Percentiles rank a stretch among this genome's conserved stretches.
Conservation (phyloP, 2,113 vertebrate species). For the Chitala chitala region DNA sequence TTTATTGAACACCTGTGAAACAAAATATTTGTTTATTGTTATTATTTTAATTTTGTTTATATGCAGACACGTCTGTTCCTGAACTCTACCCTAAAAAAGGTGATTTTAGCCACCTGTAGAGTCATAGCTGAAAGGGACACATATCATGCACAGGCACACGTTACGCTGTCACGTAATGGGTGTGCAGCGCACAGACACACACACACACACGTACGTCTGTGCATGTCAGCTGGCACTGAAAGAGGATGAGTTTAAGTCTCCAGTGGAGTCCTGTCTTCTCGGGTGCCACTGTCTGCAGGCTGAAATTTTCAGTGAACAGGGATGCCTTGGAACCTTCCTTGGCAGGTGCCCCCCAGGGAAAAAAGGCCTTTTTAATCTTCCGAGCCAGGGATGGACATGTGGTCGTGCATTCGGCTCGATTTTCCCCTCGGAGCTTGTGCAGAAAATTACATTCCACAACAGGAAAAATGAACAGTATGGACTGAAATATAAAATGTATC, state of each 20-base stretch:
- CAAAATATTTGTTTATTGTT: no score
- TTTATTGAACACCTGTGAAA: no score
- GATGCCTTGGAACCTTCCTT: neutral
- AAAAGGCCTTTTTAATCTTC: neutral
- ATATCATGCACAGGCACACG: no score
- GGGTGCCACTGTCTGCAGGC: neutral
- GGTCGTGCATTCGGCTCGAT: neutral
- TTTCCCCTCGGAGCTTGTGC: neutral
- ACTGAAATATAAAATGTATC: neutral
- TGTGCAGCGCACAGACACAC: neutral
- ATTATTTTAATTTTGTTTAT: no score
- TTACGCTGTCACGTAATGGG: neutral
- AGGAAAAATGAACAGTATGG: neutral
- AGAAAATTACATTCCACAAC: neutral
- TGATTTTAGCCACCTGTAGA: no score
- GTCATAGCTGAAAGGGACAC: no score
- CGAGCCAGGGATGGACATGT: neutral
- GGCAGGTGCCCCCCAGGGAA: neutral
- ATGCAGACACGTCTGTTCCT: no score
- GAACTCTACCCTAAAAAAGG: no score
- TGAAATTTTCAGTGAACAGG: neutral
- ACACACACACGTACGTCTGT: neutral
- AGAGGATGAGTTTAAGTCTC: neutral
- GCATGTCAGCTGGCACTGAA: neutral
- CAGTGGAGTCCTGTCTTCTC: neutral